Evolutionary conservation across 2,797 vertebrate genomes (phyloP).

Genomic region (Sebastes glaucus): DNA sequence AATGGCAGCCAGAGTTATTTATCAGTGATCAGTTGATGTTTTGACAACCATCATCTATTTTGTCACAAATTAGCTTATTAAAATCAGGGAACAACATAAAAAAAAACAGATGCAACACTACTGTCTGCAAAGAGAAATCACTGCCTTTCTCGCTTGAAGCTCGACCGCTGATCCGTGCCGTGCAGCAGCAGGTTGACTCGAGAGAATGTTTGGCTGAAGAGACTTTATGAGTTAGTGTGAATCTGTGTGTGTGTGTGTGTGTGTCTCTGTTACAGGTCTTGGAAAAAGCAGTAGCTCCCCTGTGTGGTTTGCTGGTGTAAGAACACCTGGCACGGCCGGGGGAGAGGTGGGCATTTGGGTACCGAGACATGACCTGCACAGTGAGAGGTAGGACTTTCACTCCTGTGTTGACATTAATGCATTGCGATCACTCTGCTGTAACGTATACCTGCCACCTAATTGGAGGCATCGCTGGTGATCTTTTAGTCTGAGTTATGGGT

Average conservation of each 20-base stretch:
- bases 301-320: conserved; percentile 87
- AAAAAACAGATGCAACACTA: not conserved
- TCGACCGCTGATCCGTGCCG: not conserved
- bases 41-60: not conserved
- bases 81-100: not conserved
- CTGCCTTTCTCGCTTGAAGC: conserved; percentile 4
- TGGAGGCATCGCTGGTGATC: not conserved
- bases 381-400: not conserved
- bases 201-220: conserved; percentile 33
- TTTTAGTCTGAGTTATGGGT: not conserved
- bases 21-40: not conserved
- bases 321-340: conserved; percentile 60
- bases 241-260: conserved; percentile 10
- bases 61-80: not conserved
- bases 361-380: not conserved
- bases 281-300: conserved; percentile 90
- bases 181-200: conserved; percentile 47
- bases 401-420: not conserved
- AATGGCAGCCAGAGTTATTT: not conserved
- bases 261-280: conserved; percentile 59
- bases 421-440: not conserved
- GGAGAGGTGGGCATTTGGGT: conserved; percentile 58
- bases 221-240: not conserved
- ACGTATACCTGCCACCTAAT: not conserved
- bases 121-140: conserved; percentile 18